Percentiles rank a stretch among this genome's conserved stretches.
phyloP scores from a whole-genome alignment of 2,888 invertebrate genomes.

The Harpalus rubripes region DNA sequence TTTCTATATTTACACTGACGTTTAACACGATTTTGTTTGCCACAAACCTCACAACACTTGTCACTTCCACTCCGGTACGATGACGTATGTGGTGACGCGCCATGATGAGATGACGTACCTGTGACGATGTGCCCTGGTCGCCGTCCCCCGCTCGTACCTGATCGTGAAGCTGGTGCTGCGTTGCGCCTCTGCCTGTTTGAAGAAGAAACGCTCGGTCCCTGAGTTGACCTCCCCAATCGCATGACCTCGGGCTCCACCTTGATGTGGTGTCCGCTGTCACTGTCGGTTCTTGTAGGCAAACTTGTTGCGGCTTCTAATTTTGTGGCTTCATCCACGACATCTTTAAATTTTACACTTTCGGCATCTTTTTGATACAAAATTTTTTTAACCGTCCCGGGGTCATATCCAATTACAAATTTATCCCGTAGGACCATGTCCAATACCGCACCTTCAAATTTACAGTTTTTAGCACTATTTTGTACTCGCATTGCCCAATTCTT shows the following conservation, averaged over 20 bases:
- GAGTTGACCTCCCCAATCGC: background rate
- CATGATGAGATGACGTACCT: slow-evolving; percentile 5
- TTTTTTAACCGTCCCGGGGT: background rate
- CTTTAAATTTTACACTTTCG: slow-evolving; percentile 5
- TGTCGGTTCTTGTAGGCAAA: background rate
- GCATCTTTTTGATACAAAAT: background rate
- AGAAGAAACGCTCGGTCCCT: too few relatives aligned
- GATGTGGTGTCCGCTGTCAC: background rate
- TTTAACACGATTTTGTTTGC: slow-evolving; percentile 13
- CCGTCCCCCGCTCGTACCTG: too few relatives aligned
- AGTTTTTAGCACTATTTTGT: slow-evolving; percentile 9
- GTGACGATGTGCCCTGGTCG: too few relatives aligned
- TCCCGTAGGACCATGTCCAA: background rate
- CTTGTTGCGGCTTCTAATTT: slow-evolving; percentile 23
- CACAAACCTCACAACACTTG: slow-evolving; percentile 22
- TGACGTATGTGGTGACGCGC: too few relatives aligned
- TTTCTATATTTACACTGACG: slow-evolving; percentile 19
- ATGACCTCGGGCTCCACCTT: slow-evolving; percentile 7
- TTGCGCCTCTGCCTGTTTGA: too few relatives aligned
- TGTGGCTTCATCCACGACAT: background rate
- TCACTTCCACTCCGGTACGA: too few relatives aligned
- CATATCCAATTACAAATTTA: slow-evolving; percentile 7
- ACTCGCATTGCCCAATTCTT: background rate
- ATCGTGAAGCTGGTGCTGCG: too few relatives aligned
- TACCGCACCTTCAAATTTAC: slow-evolving; percentile 3